Evolutionary conservation across 2,797 vertebrate species (phyloP).

Genomic region (Picus viridis): DNA sequence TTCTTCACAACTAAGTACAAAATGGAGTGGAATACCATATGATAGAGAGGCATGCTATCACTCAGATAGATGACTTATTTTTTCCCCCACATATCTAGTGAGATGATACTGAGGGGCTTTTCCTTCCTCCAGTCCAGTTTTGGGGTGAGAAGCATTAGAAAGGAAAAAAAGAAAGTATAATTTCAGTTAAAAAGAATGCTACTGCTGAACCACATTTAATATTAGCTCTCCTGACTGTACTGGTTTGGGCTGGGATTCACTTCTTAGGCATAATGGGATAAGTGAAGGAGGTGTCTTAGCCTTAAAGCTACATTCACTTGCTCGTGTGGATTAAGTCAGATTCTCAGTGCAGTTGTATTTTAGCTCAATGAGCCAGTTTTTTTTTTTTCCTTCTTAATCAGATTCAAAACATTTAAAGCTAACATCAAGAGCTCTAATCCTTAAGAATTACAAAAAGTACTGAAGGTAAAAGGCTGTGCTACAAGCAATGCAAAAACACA

Average conservation of each 20-base stretch:
- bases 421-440: neutral
- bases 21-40: neutral
- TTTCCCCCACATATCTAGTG: neutral
- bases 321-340: conserved; percentile 41
- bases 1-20: too few relatives aligned
- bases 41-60: neutral
- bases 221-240: neutral
- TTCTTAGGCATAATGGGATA: conserved; percentile 9
- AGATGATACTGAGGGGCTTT: neutral
- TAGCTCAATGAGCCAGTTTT: neutral
- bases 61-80: neutral
- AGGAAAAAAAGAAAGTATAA: neutral
- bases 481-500: neutral
- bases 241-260: neutral
- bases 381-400: neutral
- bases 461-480: neutral
- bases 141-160: neutral
- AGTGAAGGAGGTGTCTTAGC: conserved; percentile 40
- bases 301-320: conserved; percentile 50
- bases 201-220: neutral
- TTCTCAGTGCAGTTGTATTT: neutral
- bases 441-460: neutral
- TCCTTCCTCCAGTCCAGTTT: neutral
- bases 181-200: neutral
- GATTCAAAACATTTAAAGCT: neutral